Conservation (phyloP, 2,888 invertebrate genomes). For the Hirtodrosophila histrioides region DNA sequence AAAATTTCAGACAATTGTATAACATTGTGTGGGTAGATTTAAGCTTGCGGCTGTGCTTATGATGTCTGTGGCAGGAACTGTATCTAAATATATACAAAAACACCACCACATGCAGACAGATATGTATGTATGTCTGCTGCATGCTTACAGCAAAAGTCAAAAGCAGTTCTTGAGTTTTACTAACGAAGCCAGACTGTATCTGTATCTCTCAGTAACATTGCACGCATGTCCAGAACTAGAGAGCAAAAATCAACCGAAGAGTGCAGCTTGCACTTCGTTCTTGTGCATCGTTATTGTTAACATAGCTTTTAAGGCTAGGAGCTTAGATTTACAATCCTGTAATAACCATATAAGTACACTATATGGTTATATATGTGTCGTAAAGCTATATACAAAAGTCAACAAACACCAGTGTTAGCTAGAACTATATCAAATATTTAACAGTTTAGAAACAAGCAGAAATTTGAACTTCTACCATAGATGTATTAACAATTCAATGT, state of each 20-base stretch:
- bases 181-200: constrained; percentile 3
- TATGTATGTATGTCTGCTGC: constrained; percentile 1
- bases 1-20: constrained; percentile 53
- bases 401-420: no score
- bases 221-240: constrained; percentile 48
- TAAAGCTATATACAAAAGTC: background rate
- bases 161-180: constrained; percentile 10
- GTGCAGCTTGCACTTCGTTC: constrained; percentile 34
- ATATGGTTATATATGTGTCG: no score
- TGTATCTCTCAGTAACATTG: constrained; percentile 17
- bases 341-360: background rate
- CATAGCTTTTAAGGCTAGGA: background rate
- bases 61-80: constrained; percentile 37
- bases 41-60: constrained; percentile 11
- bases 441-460: no score
- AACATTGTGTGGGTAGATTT: constrained; percentile 28
- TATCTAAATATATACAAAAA: background rate
- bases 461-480: no score
- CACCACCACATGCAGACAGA: background rate
- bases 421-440: no score
- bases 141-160: constrained; percentile 1
- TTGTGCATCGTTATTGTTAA: constrained; percentile 1
- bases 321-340: background rate
- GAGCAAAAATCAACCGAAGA: constrained; percentile 17
- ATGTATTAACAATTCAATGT: no score